Evolutionary conservation across 2,797 vertebrate species (phyloP).

Genomic region (Heterohyrax brucei): DNA sequence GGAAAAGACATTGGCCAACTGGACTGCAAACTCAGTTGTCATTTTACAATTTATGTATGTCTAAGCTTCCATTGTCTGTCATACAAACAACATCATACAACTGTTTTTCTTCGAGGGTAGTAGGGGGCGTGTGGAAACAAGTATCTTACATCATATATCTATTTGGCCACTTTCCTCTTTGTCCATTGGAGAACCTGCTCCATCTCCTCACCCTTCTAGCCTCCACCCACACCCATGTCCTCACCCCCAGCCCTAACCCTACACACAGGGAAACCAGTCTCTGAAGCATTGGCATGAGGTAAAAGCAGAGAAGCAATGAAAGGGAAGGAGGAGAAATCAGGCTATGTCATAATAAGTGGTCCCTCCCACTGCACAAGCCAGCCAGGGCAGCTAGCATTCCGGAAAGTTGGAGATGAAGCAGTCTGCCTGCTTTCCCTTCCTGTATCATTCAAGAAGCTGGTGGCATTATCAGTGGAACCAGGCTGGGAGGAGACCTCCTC

Average conservation of each 20-base stretch:
- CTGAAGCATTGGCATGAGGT: not conserved
- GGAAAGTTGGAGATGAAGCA: not conserved
- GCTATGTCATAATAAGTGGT: not conserved
- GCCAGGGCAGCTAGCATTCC: not conserved
- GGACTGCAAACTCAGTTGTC: not conserved
- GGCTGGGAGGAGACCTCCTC: not conserved
- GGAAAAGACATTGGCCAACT: not conserved
- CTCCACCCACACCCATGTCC: not conserved
- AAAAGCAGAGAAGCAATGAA: constrained; percentile 40
- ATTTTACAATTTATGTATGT: not conserved
- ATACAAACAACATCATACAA: not conserved
- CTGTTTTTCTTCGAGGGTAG: not conserved
- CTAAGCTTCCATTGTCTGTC: not conserved
- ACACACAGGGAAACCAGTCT: not conserved
- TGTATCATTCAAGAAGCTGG: not conserved
- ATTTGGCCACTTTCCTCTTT: not conserved
- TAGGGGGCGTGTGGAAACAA: not conserved
- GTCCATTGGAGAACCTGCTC: not conserved
- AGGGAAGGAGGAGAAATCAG: not conserved
- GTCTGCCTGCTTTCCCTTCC: not conserved
- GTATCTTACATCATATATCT: not conserved
- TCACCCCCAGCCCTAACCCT: not conserved
- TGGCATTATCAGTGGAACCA: not conserved
- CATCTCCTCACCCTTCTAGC: not conserved
- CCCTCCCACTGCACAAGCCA: not conserved